Evolutionary conservation across 2,888 invertebrate genomes (phyloP), one percentile per base, ranked within the genome.

Genomic region (Pammene aurita): DNA sequence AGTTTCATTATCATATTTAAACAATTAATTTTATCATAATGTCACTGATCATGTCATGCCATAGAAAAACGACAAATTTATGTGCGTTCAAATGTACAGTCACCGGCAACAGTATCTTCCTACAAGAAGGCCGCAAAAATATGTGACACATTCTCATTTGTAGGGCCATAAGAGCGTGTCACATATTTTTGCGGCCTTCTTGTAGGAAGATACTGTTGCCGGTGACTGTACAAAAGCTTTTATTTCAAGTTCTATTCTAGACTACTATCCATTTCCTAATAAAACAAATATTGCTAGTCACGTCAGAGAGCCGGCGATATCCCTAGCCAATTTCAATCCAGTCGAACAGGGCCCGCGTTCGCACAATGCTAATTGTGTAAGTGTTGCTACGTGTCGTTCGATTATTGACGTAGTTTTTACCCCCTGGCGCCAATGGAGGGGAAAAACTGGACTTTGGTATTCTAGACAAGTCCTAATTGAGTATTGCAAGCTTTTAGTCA

Each of bases 371-470:
- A 61, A 61, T 61, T 61, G 61, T 50, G 41, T 61, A 61, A 62
- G 61, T 62, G 52, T 52, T 13, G 11, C n/a, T 38, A 50, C 50
- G 50, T 52, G 50, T 52, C 26, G 26, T 62, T 52, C 18, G 18
- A 62, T 62, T 62, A 38, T 62, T 52, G 52, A 14, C n/a, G 26
- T 14, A 0, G 38, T 62, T 62, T 62, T 62, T 62, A 41, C 26
- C 26, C 62, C 18, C 50, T 62, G 62, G 62, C 62, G 62, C 62
- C 62, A 62, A 52, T 13, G 62, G n/a, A 16, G 16, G n/a, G 62
- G 38, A 62, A 62, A 62, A 62, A 62, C 62, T 52, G 26, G 63
- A 63, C 42, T 52, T 55, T 35, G 48, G 41, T 13, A 54, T 58
- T n/a, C 58, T 46, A 52, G 60, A 35, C 18, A n/a, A 9, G 50